These are phyloP conservation scores for Syngnathus typhle DNA, from an alignment of 2,113 vertebrate species.

Conservation along the genomic window DNA sequence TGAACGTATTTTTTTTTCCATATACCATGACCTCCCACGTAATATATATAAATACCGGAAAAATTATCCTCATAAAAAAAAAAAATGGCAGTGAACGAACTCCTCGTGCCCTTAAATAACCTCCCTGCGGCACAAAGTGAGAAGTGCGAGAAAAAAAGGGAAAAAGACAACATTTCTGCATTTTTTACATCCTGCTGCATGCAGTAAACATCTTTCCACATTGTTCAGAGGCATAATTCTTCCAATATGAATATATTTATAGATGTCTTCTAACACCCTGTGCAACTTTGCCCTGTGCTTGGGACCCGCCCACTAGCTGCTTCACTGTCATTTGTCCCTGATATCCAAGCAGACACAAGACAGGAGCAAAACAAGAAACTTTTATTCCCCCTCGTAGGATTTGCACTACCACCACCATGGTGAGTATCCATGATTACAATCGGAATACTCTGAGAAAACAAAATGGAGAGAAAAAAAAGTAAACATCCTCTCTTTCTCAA, in stretches of 20 bases:
- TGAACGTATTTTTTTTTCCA: neutral
- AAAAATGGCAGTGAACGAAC: neutral
- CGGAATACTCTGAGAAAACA: neutral
- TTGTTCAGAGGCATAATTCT: neutral
- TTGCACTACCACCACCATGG: neutral
- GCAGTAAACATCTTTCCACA: neutral
- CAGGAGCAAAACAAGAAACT: neutral
- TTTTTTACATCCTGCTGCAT: neutral
- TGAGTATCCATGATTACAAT: neutral
- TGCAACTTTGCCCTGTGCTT: neutral
- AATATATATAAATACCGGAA: neutral
- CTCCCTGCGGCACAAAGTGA: neutral
- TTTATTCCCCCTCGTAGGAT: neutral
- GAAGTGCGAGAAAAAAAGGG: neutral
- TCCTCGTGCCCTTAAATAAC: neutral
- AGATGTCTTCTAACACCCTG: neutral
- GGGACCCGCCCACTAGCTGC: neutral
- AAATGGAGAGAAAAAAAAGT: neutral
- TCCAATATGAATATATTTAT: neutral
- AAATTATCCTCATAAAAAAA: neutral
- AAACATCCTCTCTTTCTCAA: constrained; percentile 4
- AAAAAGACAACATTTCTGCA: neutral
- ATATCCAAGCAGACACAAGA: neutral
- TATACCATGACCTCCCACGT: neutral
- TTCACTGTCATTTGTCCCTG: neutral